These are phyloP conservation scores for Athene noctua DNA, from an alignment of 2,113 vertebrate genomes.

Conservation along the genomic window DNA sequence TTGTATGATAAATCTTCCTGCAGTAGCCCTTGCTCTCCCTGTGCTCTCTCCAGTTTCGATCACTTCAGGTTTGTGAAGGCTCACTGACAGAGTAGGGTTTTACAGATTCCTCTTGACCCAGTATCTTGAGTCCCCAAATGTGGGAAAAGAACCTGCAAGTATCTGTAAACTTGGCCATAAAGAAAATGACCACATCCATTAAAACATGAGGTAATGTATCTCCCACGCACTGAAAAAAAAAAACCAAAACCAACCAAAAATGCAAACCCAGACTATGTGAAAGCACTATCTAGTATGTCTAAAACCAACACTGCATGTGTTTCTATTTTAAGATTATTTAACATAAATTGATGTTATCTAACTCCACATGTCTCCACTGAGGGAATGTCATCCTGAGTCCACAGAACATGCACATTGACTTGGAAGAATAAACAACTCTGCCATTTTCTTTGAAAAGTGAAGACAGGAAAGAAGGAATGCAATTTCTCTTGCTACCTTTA, in stretches of 20 bases:
- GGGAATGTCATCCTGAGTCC: background rate
- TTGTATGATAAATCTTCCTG: background rate
- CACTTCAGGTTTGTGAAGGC: background rate
- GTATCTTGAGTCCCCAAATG: background rate
- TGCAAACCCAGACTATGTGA: background rate
- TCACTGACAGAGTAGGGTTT: background rate
- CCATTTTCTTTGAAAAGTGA: background rate
- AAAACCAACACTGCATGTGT: background rate
- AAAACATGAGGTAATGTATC: background rate
- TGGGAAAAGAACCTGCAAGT: conserved; percentile 1
- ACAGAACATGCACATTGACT: background rate
- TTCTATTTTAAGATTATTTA: conserved; percentile 49
- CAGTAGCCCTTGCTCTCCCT: background rate
- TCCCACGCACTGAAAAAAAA: background rate
- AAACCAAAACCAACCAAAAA: background rate
- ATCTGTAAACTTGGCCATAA: background rate
- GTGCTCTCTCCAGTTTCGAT: background rate
- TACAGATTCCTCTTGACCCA: background rate
- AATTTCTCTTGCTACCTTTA: background rate
- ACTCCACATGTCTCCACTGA: background rate
- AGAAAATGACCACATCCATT: conserved; percentile 7
- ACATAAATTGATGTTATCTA: conserved; percentile 20
- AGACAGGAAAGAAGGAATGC: background rate
- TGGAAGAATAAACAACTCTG: background rate
- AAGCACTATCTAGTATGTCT: background rate